Conservation (phyloP, 1,140 invertebrate species). For the Odontomachus brunneus region DNA sequence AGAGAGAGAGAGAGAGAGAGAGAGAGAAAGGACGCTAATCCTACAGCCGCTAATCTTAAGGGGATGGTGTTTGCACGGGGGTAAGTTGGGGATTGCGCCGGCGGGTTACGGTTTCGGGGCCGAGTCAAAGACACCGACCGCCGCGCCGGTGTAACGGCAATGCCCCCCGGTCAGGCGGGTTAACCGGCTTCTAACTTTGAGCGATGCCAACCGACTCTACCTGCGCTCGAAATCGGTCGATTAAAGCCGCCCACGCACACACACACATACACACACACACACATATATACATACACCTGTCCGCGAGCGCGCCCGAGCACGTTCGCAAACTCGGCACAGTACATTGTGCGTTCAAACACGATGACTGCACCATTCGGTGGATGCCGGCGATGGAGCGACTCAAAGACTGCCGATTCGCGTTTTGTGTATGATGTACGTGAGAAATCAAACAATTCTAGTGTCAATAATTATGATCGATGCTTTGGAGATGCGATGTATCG, state of each 20-base stretch:
- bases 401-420: not conserved
- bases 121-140: slow-evolving; percentile 54
- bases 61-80: slow-evolving; percentile 18
- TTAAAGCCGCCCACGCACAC: slow-evolving; percentile 35
- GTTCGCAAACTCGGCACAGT: slow-evolving; percentile 13
- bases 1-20: not conserved
- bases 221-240: slow-evolving; percentile 52
- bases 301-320: not conserved
- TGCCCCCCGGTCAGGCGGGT: slow-evolving; percentile 54
- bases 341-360: slow-evolving; percentile 22
- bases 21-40: not conserved
- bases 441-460: slow-evolving; percentile 7
- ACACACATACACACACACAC: not conserved
- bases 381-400: not conserved
- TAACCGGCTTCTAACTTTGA: slow-evolving; percentile 64
- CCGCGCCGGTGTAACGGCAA: slow-evolving; percentile 30
- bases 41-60: slow-evolving; percentile 46
- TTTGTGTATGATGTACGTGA: not conserved
- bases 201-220: slow-evolving; percentile 7
- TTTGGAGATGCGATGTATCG: not conserved
- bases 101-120: slow-evolving; percentile 25
- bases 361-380: slow-evolving; percentile 17
- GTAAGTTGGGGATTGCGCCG: not conserved
- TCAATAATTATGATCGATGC: not conserved
- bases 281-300: not conserved